Percentiles rank a stretch among this genome's conserved stretches.
phyloP scores from a whole-genome alignment of 2,888 invertebrate genomes.

The Pogonocherus hispidulus region DNA sequence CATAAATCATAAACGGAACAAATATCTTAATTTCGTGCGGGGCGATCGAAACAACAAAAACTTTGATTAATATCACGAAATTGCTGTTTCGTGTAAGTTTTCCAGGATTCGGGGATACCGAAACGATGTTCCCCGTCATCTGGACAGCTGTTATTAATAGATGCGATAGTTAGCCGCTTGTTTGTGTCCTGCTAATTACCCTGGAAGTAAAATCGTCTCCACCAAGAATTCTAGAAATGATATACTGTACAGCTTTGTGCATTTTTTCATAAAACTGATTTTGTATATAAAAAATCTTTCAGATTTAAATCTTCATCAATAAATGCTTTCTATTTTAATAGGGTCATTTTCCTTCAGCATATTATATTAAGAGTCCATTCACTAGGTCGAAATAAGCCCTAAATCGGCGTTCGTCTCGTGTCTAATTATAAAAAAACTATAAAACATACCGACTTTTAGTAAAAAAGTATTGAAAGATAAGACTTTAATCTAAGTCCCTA shows the following conservation, averaged over 20 bases:
- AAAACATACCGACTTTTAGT: too few species aligned
- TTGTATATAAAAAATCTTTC: too few species aligned
- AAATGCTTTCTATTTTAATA: too few species aligned
- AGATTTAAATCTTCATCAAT: too few species aligned
- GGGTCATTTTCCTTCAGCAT: too few species aligned
- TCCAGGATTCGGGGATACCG: conserved; percentile 42
- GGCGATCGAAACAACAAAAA: conserved; percentile 54
- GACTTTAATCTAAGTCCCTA: too few species aligned
- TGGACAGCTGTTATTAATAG: conserved; percentile 56
- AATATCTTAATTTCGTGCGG: conserved; percentile 55
- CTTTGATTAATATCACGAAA: conserved; percentile 54
- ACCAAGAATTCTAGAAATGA: neutral
- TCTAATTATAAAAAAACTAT: too few species aligned
- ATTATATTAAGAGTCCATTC: too few species aligned
- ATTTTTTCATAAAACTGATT: too few species aligned
- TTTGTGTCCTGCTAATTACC: conserved; percentile 24
- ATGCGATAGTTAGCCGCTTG: conserved; percentile 36
- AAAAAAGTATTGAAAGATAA: too few species aligned
- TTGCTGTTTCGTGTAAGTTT: conserved; percentile 53
- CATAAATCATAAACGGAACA: conserved; percentile 46
- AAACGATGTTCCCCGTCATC: conserved; percentile 43
- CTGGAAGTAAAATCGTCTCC: neutral
- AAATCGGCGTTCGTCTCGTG: too few species aligned
- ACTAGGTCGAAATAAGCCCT: too few species aligned
- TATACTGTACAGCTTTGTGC: neutral